A percentile compares a stretch with the other conserved stretches of the same genome.
Evolutionary conservation across 2,888 invertebrate genomes (phyloP).

Genomic region (Clitarchus hookeri): DNA sequence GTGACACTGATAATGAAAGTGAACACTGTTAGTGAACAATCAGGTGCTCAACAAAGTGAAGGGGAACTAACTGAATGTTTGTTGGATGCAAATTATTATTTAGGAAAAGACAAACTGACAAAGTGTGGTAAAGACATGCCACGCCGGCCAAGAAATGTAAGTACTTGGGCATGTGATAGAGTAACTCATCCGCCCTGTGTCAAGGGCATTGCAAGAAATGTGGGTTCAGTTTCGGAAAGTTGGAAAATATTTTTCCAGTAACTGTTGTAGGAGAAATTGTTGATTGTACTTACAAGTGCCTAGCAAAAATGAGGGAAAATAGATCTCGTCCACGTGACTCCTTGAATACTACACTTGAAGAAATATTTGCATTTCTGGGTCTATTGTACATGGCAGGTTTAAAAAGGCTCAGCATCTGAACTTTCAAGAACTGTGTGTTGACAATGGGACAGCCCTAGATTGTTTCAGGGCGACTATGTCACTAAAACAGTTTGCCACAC

Average conservation of each 20-base stretch:
- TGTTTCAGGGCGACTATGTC: background rate
- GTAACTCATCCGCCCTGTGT: background rate
- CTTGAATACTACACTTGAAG: background rate
- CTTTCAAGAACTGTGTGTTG: background rate
- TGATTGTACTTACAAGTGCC: background rate
- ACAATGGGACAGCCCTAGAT: background rate
- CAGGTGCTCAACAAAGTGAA: constrained; percentile 10
- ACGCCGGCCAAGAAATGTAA: background rate
- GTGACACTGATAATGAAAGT: background rate
- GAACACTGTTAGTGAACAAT: constrained; percentile 20
- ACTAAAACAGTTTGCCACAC: background rate
- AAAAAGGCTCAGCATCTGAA: background rate
- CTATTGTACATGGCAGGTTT: background rate
- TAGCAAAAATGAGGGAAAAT: background rate
- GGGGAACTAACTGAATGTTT: background rate
- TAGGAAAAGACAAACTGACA: background rate
- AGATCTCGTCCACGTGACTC: background rate
- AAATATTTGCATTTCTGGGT: background rate
- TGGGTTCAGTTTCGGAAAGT: too few relatives aligned
- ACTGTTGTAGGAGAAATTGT: constrained; percentile 6
- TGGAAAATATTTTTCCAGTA: background rate
- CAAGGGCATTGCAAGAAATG: constrained; percentile 20
- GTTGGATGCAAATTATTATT: constrained; percentile 3
- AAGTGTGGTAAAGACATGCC: background rate
- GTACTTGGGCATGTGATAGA: background rate